These are phyloP conservation scores for Eospalax fontanierii DNA, from an alignment of 2,797 vertebrate species.

Conservation along the genomic window DNA sequence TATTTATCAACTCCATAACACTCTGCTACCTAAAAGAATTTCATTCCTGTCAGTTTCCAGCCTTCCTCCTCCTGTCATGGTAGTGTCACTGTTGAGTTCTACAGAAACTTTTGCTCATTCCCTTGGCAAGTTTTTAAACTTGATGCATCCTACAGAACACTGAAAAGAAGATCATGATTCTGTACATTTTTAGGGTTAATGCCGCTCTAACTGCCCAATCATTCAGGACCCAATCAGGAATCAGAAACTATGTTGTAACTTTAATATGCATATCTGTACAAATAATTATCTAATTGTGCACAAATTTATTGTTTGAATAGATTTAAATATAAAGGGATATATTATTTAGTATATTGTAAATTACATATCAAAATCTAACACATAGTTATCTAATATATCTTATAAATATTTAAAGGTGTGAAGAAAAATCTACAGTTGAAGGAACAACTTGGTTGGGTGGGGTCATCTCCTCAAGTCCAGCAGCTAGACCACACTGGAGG, in stretches of 20 bases:
- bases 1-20: conserved; percentile 1
- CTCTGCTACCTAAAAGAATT: neutral
- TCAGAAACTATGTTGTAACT: neutral
- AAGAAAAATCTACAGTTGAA: neutral
- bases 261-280: neutral
- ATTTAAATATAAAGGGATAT: neutral
- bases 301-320: neutral
- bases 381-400: neutral
- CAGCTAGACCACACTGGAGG: neutral
- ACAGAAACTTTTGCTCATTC: neutral
- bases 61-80: neutral
- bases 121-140: neutral
- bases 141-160: neutral
- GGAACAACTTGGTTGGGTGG: neutral
- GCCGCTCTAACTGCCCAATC: neutral
- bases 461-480: neutral
- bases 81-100: neutral
- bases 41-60: neutral
- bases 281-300: neutral
- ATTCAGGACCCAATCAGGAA: neutral
- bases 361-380: neutral
- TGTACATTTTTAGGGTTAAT: neutral
- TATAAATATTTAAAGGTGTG: neutral
- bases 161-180: neutral
- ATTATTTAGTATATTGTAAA: neutral